Conservation (phyloP, 1,140 invertebrate genomes). For the Drosophila ercepeae region DNA sequence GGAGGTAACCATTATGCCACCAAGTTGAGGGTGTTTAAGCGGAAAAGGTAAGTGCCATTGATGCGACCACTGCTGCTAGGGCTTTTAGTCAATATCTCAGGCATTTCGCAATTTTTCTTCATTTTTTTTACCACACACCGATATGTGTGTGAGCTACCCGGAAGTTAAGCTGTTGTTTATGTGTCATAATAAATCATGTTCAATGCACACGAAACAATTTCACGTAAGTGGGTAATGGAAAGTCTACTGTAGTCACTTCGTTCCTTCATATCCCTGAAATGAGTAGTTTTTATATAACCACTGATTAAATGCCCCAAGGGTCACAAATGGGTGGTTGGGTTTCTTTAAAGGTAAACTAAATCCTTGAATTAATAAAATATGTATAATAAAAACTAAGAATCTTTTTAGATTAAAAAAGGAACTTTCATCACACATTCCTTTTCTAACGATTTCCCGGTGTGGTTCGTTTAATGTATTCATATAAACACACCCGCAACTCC, state of each 20-base stretch:
- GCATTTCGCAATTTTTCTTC: slow-evolving; percentile 75
- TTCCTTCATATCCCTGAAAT: slow-evolving; percentile 1
- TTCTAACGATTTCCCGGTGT: neutral
- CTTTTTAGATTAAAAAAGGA: too few species aligned
- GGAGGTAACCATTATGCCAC: slow-evolving; percentile 50
- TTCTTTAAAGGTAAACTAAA: neutral
- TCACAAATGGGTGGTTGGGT: neutral
- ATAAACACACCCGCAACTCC: slow-evolving; percentile 50
- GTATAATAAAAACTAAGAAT: too few species aligned
- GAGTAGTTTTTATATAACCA: slow-evolving; percentile 23
- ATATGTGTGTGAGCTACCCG: slow-evolving; percentile 51
- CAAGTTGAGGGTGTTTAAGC: slow-evolving; percentile 69
- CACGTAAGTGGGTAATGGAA: slow-evolving; percentile 72
- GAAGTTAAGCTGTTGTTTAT: slow-evolving; percentile 83
- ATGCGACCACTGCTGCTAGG: slow-evolving; percentile 19
- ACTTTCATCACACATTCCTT: too few species aligned
- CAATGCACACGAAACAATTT: slow-evolving; percentile 77
- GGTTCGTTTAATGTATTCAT: slow-evolving; percentile 49
- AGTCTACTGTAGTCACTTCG: slow-evolving; percentile 12
- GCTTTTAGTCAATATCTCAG: slow-evolving; percentile 82
- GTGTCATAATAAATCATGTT: slow-evolving; percentile 82
- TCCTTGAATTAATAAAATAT: neutral
- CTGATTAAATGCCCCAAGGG: neutral
- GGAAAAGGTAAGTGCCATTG: slow-evolving; percentile 75
- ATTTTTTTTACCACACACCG: slow-evolving; percentile 37